Evolutionary conservation across 2,888 invertebrate species (phyloP).

Genomic region (Drosophila suboccidentalis): DNA sequence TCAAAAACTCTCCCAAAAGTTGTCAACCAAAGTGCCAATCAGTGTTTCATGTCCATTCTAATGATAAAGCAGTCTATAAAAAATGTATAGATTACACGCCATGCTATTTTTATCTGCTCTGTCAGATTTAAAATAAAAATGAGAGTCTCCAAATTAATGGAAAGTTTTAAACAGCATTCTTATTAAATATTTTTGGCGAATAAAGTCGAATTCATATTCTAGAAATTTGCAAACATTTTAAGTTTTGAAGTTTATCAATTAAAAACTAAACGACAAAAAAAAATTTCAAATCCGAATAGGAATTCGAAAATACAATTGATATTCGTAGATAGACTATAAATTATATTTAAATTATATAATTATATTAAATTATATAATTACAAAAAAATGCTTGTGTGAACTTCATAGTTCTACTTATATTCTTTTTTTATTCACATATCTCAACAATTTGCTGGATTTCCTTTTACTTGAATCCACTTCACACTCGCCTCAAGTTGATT

Average conservation of each 20-base stretch:
- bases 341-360: too few species aligned
- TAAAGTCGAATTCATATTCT: too few species aligned
- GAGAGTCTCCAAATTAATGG: not conserved
- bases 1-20: slow-evolving; percentile 17
- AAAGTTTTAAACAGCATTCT: not conserved
- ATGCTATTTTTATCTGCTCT: not conserved
- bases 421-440: not conserved
- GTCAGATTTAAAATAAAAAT: not conserved
- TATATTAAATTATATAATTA: too few species aligned
- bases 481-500: slow-evolving; percentile 23
- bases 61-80: slow-evolving; percentile 47
- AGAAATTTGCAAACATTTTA: too few species aligned
- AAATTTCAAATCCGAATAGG: too few species aligned
- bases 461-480: slow-evolving; percentile 3
- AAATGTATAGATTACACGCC: slow-evolving; percentile 21
- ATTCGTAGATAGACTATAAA: too few species aligned
- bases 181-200: too few species aligned
- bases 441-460: not conserved
- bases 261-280: too few species aligned
- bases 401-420: too few species aligned
- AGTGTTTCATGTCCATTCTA: slow-evolving; percentile 30
- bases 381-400: too few species aligned
- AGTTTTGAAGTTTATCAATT: too few species aligned
- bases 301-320: too few species aligned
- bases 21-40: slow-evolving; percentile 49